Conservation (phyloP, 2,888 invertebrate species). For the Hydriomena furcata region DNA sequence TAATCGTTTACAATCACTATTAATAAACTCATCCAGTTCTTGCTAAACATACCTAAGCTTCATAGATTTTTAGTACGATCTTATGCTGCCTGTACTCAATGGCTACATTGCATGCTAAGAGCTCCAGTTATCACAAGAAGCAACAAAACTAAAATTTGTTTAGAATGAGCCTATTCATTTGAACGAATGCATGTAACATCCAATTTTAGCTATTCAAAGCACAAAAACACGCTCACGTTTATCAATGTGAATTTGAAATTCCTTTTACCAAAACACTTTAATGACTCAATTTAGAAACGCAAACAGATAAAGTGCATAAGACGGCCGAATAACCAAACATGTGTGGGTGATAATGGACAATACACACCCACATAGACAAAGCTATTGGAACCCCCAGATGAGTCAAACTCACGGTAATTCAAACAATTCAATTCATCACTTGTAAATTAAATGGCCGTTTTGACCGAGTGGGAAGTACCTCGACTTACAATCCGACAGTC, state of each 20-base stretch:
- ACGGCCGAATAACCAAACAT: conserved; percentile 25
- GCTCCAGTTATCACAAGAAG: too few relatives aligned
- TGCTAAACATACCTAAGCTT: too few relatives aligned
- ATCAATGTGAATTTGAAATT: conserved; percentile 21
- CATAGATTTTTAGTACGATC: too few relatives aligned
- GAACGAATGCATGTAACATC: conserved; percentile 12
- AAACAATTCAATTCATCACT: too few relatives aligned
- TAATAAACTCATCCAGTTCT: too few relatives aligned
- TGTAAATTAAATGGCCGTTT: too few relatives aligned
- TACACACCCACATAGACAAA: conserved; percentile 31
- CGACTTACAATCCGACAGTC: too few relatives aligned
- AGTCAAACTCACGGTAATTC: conserved; percentile 7
- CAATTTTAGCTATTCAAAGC: conserved; percentile 9
- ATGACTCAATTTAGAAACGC: conserved; percentile 31
- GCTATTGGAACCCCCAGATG: conserved; percentile 23
- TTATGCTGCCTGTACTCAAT: too few relatives aligned
- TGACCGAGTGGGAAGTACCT: too few relatives aligned
- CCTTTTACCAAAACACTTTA: conserved; percentile 27
- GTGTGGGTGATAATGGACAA: conserved; percentile 34
- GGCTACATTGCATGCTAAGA: too few relatives aligned
- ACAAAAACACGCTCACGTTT: conserved; percentile 13
- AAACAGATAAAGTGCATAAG: conserved; percentile 32
- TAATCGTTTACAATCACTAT: too few relatives aligned
- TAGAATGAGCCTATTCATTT: neutral
- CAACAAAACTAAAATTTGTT: too few relatives aligned